These are phyloP conservation scores for Augochlorella aurata DNA, from an alignment of 2,888 invertebrate species.

Conservation along the genomic window DNA sequence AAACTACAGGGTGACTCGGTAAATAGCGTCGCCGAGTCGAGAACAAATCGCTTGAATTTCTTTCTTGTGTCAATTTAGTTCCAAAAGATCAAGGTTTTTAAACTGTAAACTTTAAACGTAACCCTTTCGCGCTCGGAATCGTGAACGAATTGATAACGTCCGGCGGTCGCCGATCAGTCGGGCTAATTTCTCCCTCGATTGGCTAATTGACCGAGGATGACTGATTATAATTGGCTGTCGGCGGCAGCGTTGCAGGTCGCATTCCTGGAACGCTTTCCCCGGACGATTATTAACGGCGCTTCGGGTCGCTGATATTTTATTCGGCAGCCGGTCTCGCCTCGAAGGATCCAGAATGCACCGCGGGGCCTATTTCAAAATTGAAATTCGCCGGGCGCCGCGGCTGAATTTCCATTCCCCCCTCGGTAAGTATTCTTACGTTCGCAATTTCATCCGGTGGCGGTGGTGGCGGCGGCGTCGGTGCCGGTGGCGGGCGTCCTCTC, in stretches of 20 bases:
- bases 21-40: not conserved
- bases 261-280: slow-evolving; percentile 41
- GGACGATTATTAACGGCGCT: slow-evolving; percentile 32
- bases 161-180: slow-evolving; percentile 25
- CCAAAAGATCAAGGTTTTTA: too few relatives aligned
- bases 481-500: not conserved
- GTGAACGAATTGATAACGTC: slow-evolving; percentile 12
- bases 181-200: slow-evolving; percentile 52
- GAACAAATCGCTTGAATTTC: too few relatives aligned
- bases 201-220: slow-evolving; percentile 66
- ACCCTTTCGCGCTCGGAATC: too few relatives aligned
- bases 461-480: too few relatives aligned
- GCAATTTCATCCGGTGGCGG: not conserved
- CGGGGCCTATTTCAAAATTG: not conserved
- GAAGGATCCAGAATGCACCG: not conserved
- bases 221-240: slow-evolving; percentile 68
- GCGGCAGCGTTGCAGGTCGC: slow-evolving; percentile 51
- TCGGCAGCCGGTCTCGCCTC: not conserved
- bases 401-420: not conserved
- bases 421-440: not conserved
- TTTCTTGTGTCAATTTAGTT: too few relatives aligned
- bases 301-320: slow-evolving; percentile 15
- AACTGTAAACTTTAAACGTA: too few relatives aligned
- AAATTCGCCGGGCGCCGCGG: not conserved
- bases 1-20: not conserved